A percentile compares a stretch with the other conserved stretches of the same genome.
Conservation (phyloP, 1,140 invertebrate species). For the Drosophila pectinifera region DNA sequence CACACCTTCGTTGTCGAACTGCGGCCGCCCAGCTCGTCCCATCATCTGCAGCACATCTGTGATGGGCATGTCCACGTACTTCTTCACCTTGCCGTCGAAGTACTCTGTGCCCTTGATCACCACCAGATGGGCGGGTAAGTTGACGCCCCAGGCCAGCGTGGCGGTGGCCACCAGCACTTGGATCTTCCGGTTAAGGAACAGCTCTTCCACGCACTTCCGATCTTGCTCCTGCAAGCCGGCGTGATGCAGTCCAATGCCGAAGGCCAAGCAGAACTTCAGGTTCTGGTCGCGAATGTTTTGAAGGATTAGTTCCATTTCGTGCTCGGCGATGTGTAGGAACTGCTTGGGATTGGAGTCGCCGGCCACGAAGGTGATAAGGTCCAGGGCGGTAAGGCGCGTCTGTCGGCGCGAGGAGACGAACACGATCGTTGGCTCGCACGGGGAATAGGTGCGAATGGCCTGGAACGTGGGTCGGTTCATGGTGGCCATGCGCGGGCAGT, state of each 20-base stretch:
- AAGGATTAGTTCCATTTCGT: slow-evolving; percentile 92
- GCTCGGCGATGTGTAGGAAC: slow-evolving; percentile 95
- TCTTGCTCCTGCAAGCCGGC: slow-evolving; percentile 97
- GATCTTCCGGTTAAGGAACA: slow-evolving; percentile 99
- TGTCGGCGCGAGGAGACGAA: slow-evolving; percentile 99
- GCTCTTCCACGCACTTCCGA: slow-evolving; percentile 95
- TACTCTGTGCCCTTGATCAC: slow-evolving; percentile 96
- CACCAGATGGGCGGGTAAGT: slow-evolving; percentile 94
- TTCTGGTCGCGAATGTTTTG: slow-evolving; percentile 94
- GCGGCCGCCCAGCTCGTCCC: slow-evolving; percentile 97
- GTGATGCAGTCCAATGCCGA: slow-evolving; percentile 99
- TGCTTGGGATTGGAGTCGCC: slow-evolving; percentile 97
- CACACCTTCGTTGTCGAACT: slow-evolving; percentile 97
- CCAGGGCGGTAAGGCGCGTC: slow-evolving; percentile 97
- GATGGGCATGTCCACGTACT: slow-evolving; percentile 99
- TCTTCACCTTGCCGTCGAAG: slow-evolving; percentile 97
- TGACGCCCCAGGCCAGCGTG: slow-evolving; percentile 99
- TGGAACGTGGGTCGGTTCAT: slow-evolving; percentile 99
- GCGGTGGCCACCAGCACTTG: slow-evolving; percentile 99
- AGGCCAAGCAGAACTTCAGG: slow-evolving; percentile 96
- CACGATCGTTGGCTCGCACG: slow-evolving; percentile 94
- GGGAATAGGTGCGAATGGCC: slow-evolving; percentile 97
- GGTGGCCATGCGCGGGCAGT: slow-evolving; percentile 99
- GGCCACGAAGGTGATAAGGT: slow-evolving; percentile 97
- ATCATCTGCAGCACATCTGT: slow-evolving; percentile 99